Percentiles rank a stretch among this genome's conserved stretches.
Evolutionary conservation across 2,888 invertebrate genomes (phyloP).

Genomic region (Drosophila niveifrons): DNA sequence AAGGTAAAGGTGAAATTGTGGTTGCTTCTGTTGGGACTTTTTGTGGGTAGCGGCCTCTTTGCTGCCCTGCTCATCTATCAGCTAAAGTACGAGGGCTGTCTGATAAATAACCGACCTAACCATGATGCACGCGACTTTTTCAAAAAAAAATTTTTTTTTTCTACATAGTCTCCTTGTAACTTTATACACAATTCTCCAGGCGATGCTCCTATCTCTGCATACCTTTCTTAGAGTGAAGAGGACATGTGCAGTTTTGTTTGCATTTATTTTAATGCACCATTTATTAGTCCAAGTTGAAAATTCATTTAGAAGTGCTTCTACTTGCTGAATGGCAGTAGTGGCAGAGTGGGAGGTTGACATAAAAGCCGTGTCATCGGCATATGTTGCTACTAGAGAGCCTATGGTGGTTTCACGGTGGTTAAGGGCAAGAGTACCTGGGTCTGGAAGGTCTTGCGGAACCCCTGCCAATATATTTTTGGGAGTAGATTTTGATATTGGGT

Average conservation of each 20-base stretch:
- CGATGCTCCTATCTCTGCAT: no score
- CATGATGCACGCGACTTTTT: no score
- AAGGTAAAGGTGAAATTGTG: no score
- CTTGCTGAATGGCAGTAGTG: not conserved
- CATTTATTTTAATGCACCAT: slow-evolving; percentile 1
- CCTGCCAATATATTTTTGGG: not conserved
- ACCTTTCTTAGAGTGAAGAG: no score
- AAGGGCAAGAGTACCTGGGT: no score
- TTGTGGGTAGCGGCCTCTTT: slow-evolving; percentile 54
- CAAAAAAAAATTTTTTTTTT: no score
- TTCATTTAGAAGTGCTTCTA: not conserved
- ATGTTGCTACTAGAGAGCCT: not conserved
- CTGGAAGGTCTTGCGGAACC: not conserved
- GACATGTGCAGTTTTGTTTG: no score
- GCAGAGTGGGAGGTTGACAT: not conserved
- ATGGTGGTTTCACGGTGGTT: no score
- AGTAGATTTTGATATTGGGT: not conserved
- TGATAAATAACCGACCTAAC: no score
- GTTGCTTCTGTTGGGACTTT: slow-evolving; percentile 47
- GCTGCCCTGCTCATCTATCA: slow-evolving; percentile 60
- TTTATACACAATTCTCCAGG: no score
- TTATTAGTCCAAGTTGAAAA: not conserved
- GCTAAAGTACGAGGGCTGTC: slow-evolving; percentile 50
- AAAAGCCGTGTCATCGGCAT: slow-evolving; percentile 3
- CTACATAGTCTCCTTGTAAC: no score